Percentiles rank a stretch among this genome's conserved stretches.
These are phyloP conservation scores for Sebastes taczanowskii DNA, from an alignment of 2,797 vertebrate species.

Conservation along the genomic window DNA sequence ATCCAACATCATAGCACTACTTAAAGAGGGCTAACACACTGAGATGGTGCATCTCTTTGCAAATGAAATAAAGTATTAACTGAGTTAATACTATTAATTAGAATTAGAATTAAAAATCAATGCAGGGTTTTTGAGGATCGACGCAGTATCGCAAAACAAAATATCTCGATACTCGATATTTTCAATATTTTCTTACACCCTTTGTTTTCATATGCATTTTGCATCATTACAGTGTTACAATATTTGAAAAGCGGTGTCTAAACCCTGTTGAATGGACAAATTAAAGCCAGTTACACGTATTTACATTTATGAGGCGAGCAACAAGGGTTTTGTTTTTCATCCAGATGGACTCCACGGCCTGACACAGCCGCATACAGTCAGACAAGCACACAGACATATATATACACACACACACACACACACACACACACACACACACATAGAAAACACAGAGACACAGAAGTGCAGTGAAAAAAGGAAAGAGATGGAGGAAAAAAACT, in stretches of 20 bases:
- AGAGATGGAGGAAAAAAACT: constrained; percentile 74
- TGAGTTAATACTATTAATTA: too few relatives aligned
- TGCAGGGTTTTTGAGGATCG: too few relatives aligned
- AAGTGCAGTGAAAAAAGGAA: constrained; percentile 73
- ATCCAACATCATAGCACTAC: too few relatives aligned
- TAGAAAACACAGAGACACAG: constrained; percentile 39
- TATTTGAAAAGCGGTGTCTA: constrained; percentile 64
- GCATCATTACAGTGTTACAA: constrained; percentile 22
- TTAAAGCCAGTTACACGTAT: constrained; percentile 84
- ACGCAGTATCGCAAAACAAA: too few relatives aligned
- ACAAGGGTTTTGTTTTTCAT: constrained; percentile 82
- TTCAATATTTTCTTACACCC: too few relatives aligned
- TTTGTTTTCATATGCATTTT: background rate
- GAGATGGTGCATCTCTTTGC: too few relatives aligned
- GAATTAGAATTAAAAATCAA: too few relatives aligned
- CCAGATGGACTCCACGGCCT: constrained; percentile 85
- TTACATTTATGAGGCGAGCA: constrained; percentile 83
- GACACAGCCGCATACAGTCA: constrained; percentile 75
- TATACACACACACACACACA: constrained; percentile 12
- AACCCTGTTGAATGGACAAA: constrained; percentile 74
- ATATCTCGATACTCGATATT: too few relatives aligned
- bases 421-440: background rate
- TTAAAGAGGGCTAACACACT: too few relatives aligned
- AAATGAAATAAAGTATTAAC: too few relatives aligned
- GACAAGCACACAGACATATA: constrained; percentile 46